These are phyloP conservation scores for Lepisosteus oculatus DNA, from an alignment of 2,113 vertebrate genomes.

Conservation along the genomic window DNA sequence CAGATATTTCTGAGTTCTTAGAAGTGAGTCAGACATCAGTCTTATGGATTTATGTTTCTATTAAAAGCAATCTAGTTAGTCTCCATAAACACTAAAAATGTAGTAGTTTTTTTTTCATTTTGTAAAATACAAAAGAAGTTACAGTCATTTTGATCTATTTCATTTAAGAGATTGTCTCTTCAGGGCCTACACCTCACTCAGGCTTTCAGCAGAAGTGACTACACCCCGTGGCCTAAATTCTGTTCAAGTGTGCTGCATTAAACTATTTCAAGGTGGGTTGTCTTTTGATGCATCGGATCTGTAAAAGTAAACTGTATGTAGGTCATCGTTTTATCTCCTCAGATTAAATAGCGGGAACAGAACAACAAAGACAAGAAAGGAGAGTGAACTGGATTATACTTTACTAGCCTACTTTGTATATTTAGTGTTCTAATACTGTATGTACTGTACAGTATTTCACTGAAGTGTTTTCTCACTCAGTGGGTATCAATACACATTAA, in stretches of 20 bases:
- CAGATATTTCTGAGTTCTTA: too few species aligned
- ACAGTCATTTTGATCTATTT: neutral
- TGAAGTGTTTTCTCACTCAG: too few species aligned
- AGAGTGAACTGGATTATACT: neutral
- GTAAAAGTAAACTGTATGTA: neutral
- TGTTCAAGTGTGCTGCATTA: neutral
- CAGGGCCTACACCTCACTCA: neutral
- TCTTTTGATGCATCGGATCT: neutral
- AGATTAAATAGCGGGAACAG: neutral
- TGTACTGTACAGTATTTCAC: too few species aligned
- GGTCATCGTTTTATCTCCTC: neutral
- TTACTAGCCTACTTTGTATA: neutral
- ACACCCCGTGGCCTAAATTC: neutral
- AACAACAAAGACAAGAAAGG: neutral
- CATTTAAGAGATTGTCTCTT: neutral
- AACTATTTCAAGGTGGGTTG: neutral
- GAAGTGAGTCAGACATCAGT: too few species aligned
- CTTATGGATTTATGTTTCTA: too few species aligned
- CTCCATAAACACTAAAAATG: neutral
- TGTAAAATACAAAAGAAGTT: too few species aligned
- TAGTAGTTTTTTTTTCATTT: neutral
- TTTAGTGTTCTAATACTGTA: neutral
- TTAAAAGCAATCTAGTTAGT: neutral
- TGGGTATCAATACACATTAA: too few species aligned
- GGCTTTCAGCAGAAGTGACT: neutral